A percentile compares a stretch with the other conserved stretches of the same genome.
Conservation (phyloP, 2,888 invertebrate genomes). For the Notodonta ziczac region DNA sequence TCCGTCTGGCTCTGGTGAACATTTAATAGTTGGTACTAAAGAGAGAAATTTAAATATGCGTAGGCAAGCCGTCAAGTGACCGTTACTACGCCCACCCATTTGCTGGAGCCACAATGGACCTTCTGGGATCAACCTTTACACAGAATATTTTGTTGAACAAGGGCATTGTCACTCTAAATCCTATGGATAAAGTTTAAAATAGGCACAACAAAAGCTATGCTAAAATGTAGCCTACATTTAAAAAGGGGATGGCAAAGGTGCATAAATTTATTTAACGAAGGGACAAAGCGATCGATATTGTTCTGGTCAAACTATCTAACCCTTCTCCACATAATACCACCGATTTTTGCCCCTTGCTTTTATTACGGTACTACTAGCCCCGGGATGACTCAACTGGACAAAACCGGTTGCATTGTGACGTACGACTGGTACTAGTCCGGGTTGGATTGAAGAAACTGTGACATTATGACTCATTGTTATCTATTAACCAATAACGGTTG, state of each 20-base stretch:
- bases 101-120: too few relatives aligned
- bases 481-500: slow-evolving; percentile 32
- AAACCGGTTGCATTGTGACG: slow-evolving; percentile 32
- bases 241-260: slow-evolving; percentile 1
- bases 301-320: neutral
- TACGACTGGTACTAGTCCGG: slow-evolving; percentile 19
- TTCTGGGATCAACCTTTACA: neutral
- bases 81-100: too few relatives aligned
- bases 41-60: too few relatives aligned
- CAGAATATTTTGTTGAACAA: too few relatives aligned
- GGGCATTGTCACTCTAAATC: too few relatives aligned
- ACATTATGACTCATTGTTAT: slow-evolving; percentile 42
- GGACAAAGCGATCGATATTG: neutral
- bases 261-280: neutral
- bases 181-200: neutral
- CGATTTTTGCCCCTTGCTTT: slow-evolving; percentile 44
- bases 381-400: slow-evolving; percentile 25
- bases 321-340: slow-evolving; percentile 25
- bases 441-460: slow-evolving; percentile 23
- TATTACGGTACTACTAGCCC: slow-evolving; percentile 34
- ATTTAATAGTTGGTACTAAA: too few relatives aligned
- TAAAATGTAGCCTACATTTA: neutral
- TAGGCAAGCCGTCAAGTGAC: too few relatives aligned
- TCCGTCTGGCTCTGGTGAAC: too few relatives aligned
- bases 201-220: neutral